Evolutionary conservation across 2,797 vertebrate species (phyloP).

Genomic region (Fundulus diaphanus): DNA sequence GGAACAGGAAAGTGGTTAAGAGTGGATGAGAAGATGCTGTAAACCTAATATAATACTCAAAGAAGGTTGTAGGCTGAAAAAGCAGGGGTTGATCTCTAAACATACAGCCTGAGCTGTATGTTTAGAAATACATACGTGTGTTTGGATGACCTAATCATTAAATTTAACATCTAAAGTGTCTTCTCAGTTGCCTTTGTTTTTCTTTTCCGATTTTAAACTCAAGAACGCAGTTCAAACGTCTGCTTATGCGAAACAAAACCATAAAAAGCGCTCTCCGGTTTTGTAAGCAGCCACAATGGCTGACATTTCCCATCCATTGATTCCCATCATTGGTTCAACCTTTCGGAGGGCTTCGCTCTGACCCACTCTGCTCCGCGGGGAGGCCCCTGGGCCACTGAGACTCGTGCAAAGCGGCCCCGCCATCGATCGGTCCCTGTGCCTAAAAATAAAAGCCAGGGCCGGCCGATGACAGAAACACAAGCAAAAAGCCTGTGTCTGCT

Average conservation of each 20-base stretch:
- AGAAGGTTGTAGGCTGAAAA: neutral
- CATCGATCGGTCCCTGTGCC: constrained; percentile 62
- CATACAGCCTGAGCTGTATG: neutral
- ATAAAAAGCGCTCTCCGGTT: constrained; percentile 37
- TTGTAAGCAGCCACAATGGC: constrained; percentile 60
- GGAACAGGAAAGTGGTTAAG: neutral
- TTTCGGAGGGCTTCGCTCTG: constrained; percentile 66
- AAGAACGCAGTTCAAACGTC: constrained; percentile 25
- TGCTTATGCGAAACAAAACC: constrained; percentile 38
- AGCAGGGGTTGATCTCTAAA: neutral
- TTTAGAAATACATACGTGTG: neutral
- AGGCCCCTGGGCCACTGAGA: constrained; percentile 55
- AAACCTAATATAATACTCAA: neutral
- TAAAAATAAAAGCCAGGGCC: constrained; percentile 66
- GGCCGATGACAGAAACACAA: constrained; percentile 38
- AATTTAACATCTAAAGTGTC: neutral
- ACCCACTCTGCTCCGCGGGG: constrained; percentile 65
- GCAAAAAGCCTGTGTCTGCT: constrained; percentile 53
- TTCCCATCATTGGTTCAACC: constrained; percentile 74
- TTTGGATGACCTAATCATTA: neutral
- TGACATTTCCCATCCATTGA: constrained; percentile 78
- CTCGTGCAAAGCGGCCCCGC: constrained; percentile 49
- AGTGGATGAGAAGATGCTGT: neutral
- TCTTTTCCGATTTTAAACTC: constrained; percentile 23
- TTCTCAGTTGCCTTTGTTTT: constrained; percentile 7